phyloP scores from a whole-genome alignment of 2,797 vertebrate species.

The Phrynocephalus forsythii region DNA sequence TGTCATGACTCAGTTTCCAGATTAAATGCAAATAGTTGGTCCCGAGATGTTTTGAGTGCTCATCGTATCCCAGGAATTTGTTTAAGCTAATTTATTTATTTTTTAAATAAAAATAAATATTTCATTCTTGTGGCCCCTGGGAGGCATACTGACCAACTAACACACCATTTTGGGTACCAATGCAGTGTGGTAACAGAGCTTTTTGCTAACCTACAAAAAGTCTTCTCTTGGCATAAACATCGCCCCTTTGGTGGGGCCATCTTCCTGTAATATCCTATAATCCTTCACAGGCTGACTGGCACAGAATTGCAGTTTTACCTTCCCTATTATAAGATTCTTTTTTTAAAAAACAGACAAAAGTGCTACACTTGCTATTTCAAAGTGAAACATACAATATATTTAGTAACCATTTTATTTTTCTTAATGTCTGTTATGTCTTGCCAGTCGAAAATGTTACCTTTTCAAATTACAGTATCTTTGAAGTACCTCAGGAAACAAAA shows the following conservation, averaged over 20 bases:
- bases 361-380: not conserved
- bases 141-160: too few relatives aligned
- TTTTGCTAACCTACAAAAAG: not conserved
- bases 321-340: not conserved
- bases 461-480: not conserved
- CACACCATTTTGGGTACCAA: too few relatives aligned
- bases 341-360: not conserved
- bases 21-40: too few relatives aligned
- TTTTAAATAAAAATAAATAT: too few relatives aligned
- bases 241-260: not conserved
- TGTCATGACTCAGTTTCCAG: too few relatives aligned
- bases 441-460: not conserved
- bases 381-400: too few relatives aligned
- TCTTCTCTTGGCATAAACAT: not conserved
- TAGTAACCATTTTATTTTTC: not conserved
- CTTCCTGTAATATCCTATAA: not conserved
- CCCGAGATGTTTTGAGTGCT: too few relatives aligned
- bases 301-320: not conserved
- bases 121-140: too few relatives aligned
- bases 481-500: not conserved
- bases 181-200: not conserved
- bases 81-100: too few relatives aligned
- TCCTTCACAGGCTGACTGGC: not conserved
- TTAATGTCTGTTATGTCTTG: not conserved
- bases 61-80: too few relatives aligned